Conservation (phyloP, 2,113 vertebrate genomes). For the Salvelinus alpinus region DNA sequence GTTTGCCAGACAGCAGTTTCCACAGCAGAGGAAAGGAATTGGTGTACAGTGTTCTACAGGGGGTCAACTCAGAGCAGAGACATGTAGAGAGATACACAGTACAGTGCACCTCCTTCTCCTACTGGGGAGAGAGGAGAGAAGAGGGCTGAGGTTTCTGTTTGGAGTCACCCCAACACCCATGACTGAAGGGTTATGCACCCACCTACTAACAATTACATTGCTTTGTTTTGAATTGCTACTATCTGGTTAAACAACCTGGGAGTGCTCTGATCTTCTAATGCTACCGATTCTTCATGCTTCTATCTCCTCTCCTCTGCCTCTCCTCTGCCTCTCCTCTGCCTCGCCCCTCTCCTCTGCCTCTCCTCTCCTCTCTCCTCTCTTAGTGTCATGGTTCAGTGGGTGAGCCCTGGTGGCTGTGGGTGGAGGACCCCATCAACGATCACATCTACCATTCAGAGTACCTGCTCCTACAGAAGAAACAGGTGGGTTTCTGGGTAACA, state of each 20-base stretch:
- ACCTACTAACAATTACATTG: constrained; percentile 12
- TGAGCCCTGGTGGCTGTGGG: constrained; percentile 99
- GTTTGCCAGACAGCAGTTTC: neutral
- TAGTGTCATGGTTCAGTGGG: constrained; percentile 94
- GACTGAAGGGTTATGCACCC: neutral
- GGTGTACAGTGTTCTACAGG: neutral
- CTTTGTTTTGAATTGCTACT: neutral
- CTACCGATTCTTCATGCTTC: no score
- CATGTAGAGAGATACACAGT: neutral
- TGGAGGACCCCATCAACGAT: constrained; percentile 95
- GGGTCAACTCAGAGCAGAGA: neutral
- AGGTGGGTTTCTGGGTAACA: constrained; percentile 69
- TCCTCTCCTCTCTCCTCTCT: neutral
- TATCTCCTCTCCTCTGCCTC: neutral
- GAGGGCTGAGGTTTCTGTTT: no score
- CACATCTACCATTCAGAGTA: constrained; percentile 99
- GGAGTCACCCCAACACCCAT: no score
- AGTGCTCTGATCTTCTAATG: neutral
- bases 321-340: no score
- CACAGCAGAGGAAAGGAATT: constrained; percentile 2
- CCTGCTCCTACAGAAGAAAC: constrained; percentile 97
- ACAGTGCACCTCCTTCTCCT: neutral
- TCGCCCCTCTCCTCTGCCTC: no score
- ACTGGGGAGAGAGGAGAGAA: neutral
- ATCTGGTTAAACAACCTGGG: no score